Evolutionary conservation across 2,113 vertebrate genomes (phyloP).

Genomic region (Anolis carolinensis): DNA sequence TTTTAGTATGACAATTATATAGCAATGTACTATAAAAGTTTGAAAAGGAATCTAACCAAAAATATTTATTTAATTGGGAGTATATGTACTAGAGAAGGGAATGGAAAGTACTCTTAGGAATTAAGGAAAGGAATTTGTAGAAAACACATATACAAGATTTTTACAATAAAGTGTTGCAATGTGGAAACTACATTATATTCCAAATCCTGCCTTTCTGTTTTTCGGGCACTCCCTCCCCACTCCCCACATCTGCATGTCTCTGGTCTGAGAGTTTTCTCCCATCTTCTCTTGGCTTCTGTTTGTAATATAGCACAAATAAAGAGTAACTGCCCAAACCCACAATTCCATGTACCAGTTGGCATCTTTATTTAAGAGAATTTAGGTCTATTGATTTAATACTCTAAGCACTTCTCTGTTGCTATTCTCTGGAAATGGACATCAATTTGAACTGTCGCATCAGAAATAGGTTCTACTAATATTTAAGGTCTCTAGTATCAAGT

Average conservation of each 20-base stretch:
- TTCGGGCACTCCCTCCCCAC: neutral
- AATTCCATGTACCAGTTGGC: neutral
- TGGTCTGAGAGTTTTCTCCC: neutral
- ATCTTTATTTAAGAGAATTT: neutral
- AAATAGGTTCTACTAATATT: too few relatives aligned
- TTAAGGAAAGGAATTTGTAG: neutral
- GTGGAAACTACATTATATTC: neutral
- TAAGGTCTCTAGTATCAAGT: too few relatives aligned
- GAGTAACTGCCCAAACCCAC: neutral
- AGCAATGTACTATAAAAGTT: neutral
- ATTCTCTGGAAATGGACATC: neutral
- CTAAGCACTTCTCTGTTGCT: neutral
- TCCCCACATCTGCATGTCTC: neutral
- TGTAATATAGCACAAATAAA: neutral
- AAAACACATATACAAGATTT: neutral
- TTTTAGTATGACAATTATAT: constrained; percentile 30
- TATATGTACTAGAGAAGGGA: neutral
- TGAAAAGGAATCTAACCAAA: neutral
- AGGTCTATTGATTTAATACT: neutral
- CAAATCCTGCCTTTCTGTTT: neutral
- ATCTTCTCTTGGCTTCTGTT: neutral
- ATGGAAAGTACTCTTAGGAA: neutral
- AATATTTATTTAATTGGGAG: neutral
- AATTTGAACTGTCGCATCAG: neutral
- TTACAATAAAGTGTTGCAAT: neutral